These are phyloP conservation scores for Itoplectis maculator DNA, from an alignment of 2,888 invertebrate genomes.

Conservation along the genomic window DNA sequence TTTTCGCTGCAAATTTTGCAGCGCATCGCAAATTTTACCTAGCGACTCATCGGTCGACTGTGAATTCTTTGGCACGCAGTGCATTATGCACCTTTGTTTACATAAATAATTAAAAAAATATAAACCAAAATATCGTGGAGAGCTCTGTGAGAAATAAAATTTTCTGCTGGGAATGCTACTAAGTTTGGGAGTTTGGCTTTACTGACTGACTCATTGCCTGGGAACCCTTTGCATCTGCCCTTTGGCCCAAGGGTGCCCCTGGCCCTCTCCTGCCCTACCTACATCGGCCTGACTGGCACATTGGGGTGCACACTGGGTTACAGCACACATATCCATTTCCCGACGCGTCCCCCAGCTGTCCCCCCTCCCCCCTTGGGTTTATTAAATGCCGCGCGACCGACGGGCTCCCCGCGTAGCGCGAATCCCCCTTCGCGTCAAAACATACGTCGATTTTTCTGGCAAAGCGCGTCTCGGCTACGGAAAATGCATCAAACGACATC, in stretches of 20 bases:
- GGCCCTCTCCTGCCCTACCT: slow-evolving; percentile 42
- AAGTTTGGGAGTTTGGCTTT: slow-evolving; percentile 36
- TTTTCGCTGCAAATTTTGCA: neutral
- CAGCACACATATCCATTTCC: slow-evolving; percentile 53
- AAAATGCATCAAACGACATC: neutral
- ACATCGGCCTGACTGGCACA: slow-evolving; percentile 20
- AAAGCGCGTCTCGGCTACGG: neutral
- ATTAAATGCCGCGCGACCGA: slow-evolving; percentile 27
- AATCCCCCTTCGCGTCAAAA: slow-evolving; percentile 19
- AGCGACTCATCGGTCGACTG: neutral
- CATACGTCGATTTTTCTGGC: neutral
- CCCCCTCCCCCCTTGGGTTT: neutral
- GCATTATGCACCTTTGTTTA: slow-evolving; percentile 17
- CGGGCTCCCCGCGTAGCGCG: neutral
- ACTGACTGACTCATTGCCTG: slow-evolving; percentile 60
- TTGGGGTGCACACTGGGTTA: slow-evolving; percentile 43
- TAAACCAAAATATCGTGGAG: neutral
- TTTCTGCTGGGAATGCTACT: slow-evolving; percentile 1
- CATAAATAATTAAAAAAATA: slow-evolving; percentile 11
- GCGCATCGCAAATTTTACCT: neutral
- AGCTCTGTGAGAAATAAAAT: slow-evolving; percentile 20
- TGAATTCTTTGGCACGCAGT: neutral
- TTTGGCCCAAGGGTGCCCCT: slow-evolving; percentile 34
- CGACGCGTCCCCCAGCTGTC: slow-evolving; percentile 27
- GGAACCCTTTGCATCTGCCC: slow-evolving; percentile 54